These are phyloP conservation scores for Scaptomyza pallida DNA, from an alignment of 1,140 invertebrate genomes.

Conservation along the genomic window DNA sequence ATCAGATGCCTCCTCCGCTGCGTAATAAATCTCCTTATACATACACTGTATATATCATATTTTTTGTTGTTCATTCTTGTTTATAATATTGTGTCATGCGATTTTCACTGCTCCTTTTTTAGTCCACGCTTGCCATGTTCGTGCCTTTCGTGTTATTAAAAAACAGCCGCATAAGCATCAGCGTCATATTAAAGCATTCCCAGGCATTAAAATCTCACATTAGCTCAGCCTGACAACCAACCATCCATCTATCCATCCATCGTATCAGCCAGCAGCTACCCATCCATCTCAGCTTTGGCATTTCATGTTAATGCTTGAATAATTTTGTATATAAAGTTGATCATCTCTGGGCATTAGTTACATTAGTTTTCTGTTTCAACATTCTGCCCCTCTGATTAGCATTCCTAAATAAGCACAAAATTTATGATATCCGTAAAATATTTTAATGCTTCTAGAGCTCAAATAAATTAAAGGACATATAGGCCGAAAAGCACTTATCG, in stretches of 20 bases:
- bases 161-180: conserved; percentile 38
- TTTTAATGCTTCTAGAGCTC: conserved; percentile 11
- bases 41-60: conserved; percentile 33
- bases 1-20: conserved; percentile 66
- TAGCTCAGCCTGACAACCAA: conserved; percentile 50
- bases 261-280: conserved; percentile 37
- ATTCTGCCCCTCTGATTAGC: conserved; percentile 26
- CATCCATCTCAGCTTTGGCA: conserved; percentile 78
- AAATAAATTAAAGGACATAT: too few relatives aligned
- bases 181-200: conserved; percentile 79
- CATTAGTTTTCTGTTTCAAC: conserved; percentile 60
- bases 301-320: conserved; percentile 79
- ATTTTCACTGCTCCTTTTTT: conserved; percentile 55
- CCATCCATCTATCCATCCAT: conserved; percentile 41
- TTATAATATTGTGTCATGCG: conserved; percentile 81
- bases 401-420: conserved; percentile 52
- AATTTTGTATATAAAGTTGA: conserved; percentile 69
- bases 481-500: too few relatives aligned
- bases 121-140: conserved; percentile 29
- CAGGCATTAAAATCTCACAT: conserved; percentile 81
- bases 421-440: conserved; percentile 36
- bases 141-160: conserved; percentile 72
- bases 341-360: conserved; percentile 64
- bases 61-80: conserved; percentile 68
- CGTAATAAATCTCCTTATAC: conserved; percentile 78